Evolutionary conservation across 2,888 invertebrate genomes (phyloP).

Genomic region (Brachynemurus nebulosus): DNA sequence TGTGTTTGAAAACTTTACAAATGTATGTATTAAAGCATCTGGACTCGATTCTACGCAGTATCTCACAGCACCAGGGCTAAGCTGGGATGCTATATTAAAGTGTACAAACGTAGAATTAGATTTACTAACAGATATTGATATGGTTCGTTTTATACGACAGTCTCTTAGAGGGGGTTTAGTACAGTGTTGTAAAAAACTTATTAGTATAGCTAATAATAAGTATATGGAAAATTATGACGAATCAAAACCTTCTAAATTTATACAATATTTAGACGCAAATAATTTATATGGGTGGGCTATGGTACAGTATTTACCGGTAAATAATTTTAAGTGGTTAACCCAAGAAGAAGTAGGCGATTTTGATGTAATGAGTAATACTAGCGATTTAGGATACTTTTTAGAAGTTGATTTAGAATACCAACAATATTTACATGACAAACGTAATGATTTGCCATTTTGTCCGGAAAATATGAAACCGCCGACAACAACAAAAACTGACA

Average conservation of each 20-base stretch:
- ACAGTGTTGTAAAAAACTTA: too few relatives aligned
- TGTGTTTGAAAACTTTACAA: conserved; percentile 15
- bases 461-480: conserved; percentile 19
- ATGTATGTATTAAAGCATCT: conserved; percentile 12
- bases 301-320: conserved; percentile 16
- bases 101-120: conserved; percentile 11
- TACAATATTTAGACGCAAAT: conserved; percentile 19
- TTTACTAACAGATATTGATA: conserved; percentile 8
- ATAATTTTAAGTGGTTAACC: conserved; percentile 17
- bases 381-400: conserved; percentile 9
- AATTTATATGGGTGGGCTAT: conserved; percentile 1
- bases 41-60: conserved; percentile 12
- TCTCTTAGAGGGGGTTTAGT: background rate
- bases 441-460: conserved; percentile 25
- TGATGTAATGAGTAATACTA: background rate
- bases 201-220: too few relatives aligned
- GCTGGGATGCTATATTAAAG: conserved; percentile 14
- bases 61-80: conserved; percentile 12
- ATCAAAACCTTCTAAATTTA: conserved; percentile 6
- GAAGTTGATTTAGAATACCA: conserved; percentile 11
- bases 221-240: too few relatives aligned
- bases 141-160: background rate
- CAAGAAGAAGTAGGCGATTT: background rate
- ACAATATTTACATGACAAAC: conserved; percentile 20
- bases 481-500: conserved; percentile 14